Evolutionary conservation across 2,797 vertebrate genomes (phyloP), one percentile per base, ranked within the genome.

Genomic region (Rousettus madagascariensis): DNA sequence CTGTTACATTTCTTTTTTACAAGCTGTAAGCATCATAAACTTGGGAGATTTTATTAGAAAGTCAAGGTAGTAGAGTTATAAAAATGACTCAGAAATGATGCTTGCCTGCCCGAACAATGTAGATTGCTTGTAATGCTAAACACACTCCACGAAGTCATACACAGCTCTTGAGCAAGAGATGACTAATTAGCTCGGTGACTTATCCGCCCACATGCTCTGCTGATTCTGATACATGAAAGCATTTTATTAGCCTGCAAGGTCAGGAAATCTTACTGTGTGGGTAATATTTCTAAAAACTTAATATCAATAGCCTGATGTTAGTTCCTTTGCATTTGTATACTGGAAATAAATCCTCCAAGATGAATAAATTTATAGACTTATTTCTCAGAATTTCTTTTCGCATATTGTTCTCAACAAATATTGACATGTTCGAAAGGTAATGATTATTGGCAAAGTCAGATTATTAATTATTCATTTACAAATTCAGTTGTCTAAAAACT

Each of bases 231-330:
- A 90, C 95, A 96, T 96, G 95, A 97, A 96, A 96, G 90, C 91
- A 96, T 94, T 98, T 98, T 97, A 96, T 96, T 98, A 96, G 92
- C 55, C 95, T 96, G 83, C 95, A 98, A 97, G 95, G 78, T 97
- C 96, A 97, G 90, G 83, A 97, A 96, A 96, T 96, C 94, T 97
- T 95, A 77, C 78, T 92, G 77, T 20, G n/a, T 94, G 53, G 92
- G 86, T 95, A 95, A 66, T 91, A 97, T 96, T 97, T 97, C 96
- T 97, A 89, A 95, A 97, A 89, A 66, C 72, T 75, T 96, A 97
- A 92, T 89, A 95, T 74, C 91, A 92, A 86, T 90, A 91, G 33
- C 36, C 46, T 94, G 30, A 92, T 93, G 82, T 80, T 96, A 91
- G 92, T 94, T 96, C 71, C 28, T 96, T 95, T 72, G 30, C 68